Conservation (phyloP, 2,888 invertebrate species). For the Dicycla oo region DNA sequence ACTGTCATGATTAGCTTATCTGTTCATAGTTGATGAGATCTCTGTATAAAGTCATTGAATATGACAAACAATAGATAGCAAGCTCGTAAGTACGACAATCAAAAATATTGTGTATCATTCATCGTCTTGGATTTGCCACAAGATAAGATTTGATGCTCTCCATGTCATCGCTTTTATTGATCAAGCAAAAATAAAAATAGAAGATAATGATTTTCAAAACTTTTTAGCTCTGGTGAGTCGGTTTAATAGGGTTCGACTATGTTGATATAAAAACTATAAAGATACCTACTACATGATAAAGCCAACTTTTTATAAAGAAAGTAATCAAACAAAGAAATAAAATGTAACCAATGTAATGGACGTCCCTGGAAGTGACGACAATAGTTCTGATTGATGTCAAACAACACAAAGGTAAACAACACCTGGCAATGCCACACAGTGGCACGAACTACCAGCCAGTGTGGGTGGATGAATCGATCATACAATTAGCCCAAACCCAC, state of each 20-base stretch:
- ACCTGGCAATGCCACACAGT: constrained; percentile 44
- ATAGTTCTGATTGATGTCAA: constrained; percentile 70
- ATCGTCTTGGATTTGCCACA: constrained; percentile 34
- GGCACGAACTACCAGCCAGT: constrained; percentile 39
- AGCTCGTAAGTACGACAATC: constrained; percentile 26
- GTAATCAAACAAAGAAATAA: constrained; percentile 38
- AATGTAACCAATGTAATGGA: constrained; percentile 65
- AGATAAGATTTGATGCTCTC: constrained; percentile 37
- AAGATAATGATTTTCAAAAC: not conserved
- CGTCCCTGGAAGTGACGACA: constrained; percentile 68
- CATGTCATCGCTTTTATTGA: constrained; percentile 18
- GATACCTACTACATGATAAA: not conserved
- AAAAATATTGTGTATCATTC: constrained; percentile 27
- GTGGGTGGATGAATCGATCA: constrained; percentile 57
- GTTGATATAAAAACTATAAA: not conserved
- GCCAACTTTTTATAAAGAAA: constrained; percentile 16
- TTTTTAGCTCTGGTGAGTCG: not conserved
- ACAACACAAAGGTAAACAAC: constrained; percentile 70
- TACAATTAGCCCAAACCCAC: constrained; percentile 61
- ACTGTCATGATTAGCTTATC: constrained; percentile 56
- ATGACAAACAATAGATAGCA: constrained; percentile 35
- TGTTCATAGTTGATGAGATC: constrained; percentile 49
- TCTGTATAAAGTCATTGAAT: constrained; percentile 45
- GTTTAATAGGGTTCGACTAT: not conserved
- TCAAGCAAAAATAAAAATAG: constrained; percentile 6